Evolutionary conservation across 1,140 invertebrate species (phyloP).

Genomic region (Tetramorium simillimum): DNA sequence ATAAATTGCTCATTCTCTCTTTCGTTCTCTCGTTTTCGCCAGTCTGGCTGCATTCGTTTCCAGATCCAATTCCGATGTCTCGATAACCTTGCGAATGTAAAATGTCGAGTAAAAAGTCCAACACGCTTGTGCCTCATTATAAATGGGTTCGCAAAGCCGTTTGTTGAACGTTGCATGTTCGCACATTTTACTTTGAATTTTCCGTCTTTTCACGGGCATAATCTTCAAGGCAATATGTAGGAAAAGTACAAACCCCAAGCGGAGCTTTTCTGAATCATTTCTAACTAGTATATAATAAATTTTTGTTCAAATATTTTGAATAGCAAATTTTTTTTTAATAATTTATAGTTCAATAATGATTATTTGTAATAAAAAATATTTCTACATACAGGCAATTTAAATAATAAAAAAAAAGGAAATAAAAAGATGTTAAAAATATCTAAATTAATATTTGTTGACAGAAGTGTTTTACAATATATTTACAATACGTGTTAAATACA

Average conservation of each 20-base stretch:
- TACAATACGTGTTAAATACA: neutral
- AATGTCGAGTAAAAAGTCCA: neutral
- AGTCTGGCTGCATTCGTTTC: neutral
- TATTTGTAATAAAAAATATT: neutral
- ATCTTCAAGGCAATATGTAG: neutral
- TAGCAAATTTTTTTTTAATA: neutral
- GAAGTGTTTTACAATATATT: neutral
- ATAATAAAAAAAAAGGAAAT: neutral
- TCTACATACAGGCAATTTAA: neutral
- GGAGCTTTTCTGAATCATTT: conserved; percentile 5
- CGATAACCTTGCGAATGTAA: neutral
- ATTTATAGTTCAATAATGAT: neutral
- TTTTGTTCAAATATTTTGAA: neutral
- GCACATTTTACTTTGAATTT: conserved; percentile 33
- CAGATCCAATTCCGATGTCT: neutral
- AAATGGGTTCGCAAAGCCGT: neutral
- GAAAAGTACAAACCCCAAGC: neutral
- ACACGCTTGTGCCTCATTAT: conserved; percentile 26
- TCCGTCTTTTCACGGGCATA: neutral
- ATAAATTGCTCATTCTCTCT: conserved; percentile 12
- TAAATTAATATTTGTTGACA: neutral
- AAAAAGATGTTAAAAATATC: neutral
- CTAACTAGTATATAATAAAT: neutral
- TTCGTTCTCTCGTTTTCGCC: neutral
- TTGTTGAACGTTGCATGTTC: conserved; percentile 22